Evolutionary conservation across 2,113 vertebrate genomes (phyloP), one percentile per base, ranked within the genome.

Genomic region (Tinamus guttatus): DNA sequence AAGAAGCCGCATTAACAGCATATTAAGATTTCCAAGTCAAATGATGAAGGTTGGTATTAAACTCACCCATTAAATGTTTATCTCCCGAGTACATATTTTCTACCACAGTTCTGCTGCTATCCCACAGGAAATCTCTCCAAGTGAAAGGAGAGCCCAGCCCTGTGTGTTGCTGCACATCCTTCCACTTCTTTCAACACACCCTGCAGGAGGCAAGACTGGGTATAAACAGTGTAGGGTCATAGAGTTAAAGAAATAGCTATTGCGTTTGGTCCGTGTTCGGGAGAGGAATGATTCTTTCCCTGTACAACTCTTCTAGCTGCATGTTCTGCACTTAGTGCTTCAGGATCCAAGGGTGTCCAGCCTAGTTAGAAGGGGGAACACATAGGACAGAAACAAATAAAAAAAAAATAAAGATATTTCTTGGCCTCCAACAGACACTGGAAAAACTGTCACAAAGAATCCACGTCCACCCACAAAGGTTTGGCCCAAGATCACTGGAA

Each of bases 91-190:
- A 34, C 34, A 14, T 19, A 38, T 18, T 6, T 45, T 27, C 56
- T 93, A 70, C 85, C 84, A 43, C 67, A 36, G 15, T 34, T 71
- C 75, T 85, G 84, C 62, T 5, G 1, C 58, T 82, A 9, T 47
- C 86, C 59, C 0, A 0, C 10, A 68, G 49, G 40, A 83, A 80
- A 65, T n/a, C 71, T 80, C 13, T 0, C 38, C 21, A 58, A 86
- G 71, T 58, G 74, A 59, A 86, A 91, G 41, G 60, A 79, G 69
- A 91, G 81, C 87, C 87, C 62, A 79, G 62, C 81, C 91, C 89
- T 79, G 67, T 56, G 70, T 51, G 21, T 60, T 94, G 78, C 32
- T 40, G 73, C 78, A 71, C 81, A 79, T 90, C 69, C 67, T 93
- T 71, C 41, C 45, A 38, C n/a, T 76, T 75, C 80, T 25, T 56